Conservation (phyloP, 2,797 vertebrate genomes). For the Molossus molossus region DNA sequence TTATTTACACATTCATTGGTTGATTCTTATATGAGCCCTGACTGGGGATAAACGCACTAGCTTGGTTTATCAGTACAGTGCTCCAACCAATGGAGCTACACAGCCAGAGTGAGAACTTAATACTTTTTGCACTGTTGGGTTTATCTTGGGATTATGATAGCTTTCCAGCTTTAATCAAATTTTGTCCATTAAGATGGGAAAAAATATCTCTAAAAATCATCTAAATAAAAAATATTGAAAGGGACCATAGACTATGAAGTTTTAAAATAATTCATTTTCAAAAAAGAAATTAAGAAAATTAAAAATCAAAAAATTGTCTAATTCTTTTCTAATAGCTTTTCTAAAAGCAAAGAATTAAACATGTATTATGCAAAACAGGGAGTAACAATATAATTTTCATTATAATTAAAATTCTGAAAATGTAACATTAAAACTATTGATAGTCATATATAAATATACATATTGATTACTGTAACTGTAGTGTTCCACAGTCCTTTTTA, state of each 20-base stretch:
- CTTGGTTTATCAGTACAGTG: no score
- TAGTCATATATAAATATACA: neutral
- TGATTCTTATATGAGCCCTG: no score
- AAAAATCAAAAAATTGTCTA: neutral
- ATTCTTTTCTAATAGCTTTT: no score
- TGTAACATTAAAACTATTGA: neutral
- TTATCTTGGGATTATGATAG: constrained; percentile 17
- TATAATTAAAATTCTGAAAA: constrained; percentile 57
- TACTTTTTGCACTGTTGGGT: neutral
- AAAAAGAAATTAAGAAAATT: neutral
- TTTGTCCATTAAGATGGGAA: constrained; percentile 32
- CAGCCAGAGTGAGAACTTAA: no score
- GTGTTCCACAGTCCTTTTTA: neutral
- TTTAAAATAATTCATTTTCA: neutral
- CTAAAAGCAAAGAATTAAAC: no score
- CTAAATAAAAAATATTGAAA: constrained; percentile 13
- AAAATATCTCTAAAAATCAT: constrained; percentile 2
- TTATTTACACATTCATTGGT: no score
- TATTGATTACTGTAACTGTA: neutral
- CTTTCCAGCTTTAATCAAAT: constrained; percentile 20
- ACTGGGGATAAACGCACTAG: no score
- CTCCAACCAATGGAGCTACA: no score
- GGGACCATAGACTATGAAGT: neutral
- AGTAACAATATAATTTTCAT: constrained; percentile 24
- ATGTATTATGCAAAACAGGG: neutral